phyloP scores from a whole-genome alignment of 2,888 invertebrate genomes.

The Drosophila subquinaria region DNA sequence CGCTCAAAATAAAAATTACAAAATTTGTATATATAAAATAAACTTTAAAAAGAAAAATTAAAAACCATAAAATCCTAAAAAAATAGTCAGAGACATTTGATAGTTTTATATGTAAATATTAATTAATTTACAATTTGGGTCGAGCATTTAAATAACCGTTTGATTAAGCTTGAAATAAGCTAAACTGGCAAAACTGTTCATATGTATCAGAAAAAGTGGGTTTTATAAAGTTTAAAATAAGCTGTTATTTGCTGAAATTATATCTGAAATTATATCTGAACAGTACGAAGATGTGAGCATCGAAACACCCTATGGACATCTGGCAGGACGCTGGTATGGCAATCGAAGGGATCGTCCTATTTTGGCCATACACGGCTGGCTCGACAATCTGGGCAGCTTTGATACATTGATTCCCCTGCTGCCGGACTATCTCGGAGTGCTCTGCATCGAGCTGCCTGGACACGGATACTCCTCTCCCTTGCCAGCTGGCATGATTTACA shows the following conservation, averaged over 20 bases:
- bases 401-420: constrained; percentile 89
- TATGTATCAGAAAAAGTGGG: too few species aligned
- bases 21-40: too few species aligned
- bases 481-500: constrained; percentile 86
- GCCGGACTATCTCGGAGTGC: constrained; percentile 85
- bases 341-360: constrained; percentile 88
- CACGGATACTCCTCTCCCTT: constrained; percentile 89
- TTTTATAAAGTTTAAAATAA: neutral
- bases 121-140: too few species aligned
- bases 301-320: constrained; percentile 89
- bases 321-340: constrained; percentile 91
- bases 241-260: constrained; percentile 15
- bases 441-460: constrained; percentile 89
- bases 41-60: too few species aligned
- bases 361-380: constrained; percentile 91
- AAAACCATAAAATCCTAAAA: too few species aligned
- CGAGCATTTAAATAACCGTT: neutral
- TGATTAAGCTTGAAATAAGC: neutral
- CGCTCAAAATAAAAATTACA: too few species aligned
- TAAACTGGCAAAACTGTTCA: neutral
- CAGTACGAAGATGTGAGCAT: constrained; percentile 88
- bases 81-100: too few species aligned
- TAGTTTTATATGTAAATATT: too few species aligned
- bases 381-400: constrained; percentile 91
- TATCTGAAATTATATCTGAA: neutral